Percentiles rank a stretch among this genome's conserved stretches.
phyloP scores from a whole-genome alignment of 2,888 invertebrate genomes.

The Malthinus flaveolus region DNA sequence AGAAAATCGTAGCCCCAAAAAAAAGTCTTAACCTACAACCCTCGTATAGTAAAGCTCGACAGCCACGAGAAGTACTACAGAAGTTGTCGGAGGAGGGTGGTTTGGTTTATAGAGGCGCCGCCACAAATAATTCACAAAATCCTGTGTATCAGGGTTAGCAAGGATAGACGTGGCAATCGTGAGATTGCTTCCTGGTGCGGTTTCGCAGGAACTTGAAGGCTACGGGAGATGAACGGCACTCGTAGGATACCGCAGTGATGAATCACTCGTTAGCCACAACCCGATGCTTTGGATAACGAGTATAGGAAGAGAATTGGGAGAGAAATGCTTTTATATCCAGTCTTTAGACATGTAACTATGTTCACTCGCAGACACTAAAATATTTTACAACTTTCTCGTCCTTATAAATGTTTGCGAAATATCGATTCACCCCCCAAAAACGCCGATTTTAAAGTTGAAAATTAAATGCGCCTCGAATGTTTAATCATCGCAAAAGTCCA shows the following conservation, averaged over 20 bases:
- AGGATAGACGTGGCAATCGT: slow-evolving; percentile 35
- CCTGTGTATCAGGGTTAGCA: slow-evolving; percentile 31
- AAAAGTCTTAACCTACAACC: slow-evolving; percentile 26
- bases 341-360: slow-evolving; percentile 25
- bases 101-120: slow-evolving; percentile 22
- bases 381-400: slow-evolving; percentile 21
- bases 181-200: slow-evolving; percentile 36
- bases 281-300: slow-evolving; percentile 45
- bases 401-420: no score
- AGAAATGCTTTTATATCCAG: slow-evolving; percentile 14
- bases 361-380: slow-evolving; percentile 22
- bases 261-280: slow-evolving; percentile 47
- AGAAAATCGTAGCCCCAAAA: slow-evolving; percentile 21
- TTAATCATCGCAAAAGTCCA: no score
- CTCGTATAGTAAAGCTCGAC: background rate
- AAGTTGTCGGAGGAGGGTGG: slow-evolving; percentile 20
- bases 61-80: slow-evolving; percentile 15
- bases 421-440: no score
- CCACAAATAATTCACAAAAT: slow-evolving; percentile 36
- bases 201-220: slow-evolving; percentile 28
- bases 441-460: no score
- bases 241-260: slow-evolving; percentile 41
- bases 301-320: slow-evolving; percentile 25
- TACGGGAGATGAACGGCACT: slow-evolving; percentile 31
- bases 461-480: no score